These are phyloP conservation scores for Nymphalis urticae DNA, from an alignment of 2,888 invertebrate genomes.

Conservation along the genomic window DNA sequence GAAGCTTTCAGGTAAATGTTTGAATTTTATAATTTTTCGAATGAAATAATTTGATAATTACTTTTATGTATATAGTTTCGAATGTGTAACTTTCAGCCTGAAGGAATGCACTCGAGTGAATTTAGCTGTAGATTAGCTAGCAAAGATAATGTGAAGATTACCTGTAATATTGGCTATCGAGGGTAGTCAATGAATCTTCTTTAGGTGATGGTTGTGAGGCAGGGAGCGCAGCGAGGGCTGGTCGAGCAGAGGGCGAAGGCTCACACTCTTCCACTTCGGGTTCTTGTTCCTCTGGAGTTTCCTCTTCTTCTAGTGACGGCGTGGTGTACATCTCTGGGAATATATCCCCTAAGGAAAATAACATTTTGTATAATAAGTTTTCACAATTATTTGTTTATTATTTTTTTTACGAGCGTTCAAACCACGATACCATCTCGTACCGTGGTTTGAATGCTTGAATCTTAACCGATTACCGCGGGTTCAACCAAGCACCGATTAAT, in stretches of 20 bases:
- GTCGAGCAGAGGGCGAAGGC: conserved; percentile 64
- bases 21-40: too few species aligned
- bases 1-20: too few species aligned
- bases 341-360: conserved; percentile 58
- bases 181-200: conserved; percentile 58
- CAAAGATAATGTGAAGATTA: conserved; percentile 30
- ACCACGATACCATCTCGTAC: too few species aligned
- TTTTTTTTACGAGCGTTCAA: too few species aligned
- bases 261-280: conserved; percentile 62
- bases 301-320: conserved; percentile 59
- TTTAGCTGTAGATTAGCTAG: too few species aligned
- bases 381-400: neutral
- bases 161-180: conserved; percentile 75
- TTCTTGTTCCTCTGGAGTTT: conserved; percentile 51
- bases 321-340: conserved; percentile 70
- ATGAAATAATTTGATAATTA: too few species aligned
- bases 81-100: too few species aligned
- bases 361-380: neutral
- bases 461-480: too few species aligned
- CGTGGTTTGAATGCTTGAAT: too few species aligned
- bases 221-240: conserved; percentile 65
- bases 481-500: too few species aligned
- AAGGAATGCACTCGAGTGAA: too few species aligned
- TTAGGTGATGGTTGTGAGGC: conserved; percentile 57
- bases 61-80: too few species aligned